Evolutionary conservation across 1,140 invertebrate genomes (phyloP).

Genomic region (Harpegnathos saltator): DNA sequence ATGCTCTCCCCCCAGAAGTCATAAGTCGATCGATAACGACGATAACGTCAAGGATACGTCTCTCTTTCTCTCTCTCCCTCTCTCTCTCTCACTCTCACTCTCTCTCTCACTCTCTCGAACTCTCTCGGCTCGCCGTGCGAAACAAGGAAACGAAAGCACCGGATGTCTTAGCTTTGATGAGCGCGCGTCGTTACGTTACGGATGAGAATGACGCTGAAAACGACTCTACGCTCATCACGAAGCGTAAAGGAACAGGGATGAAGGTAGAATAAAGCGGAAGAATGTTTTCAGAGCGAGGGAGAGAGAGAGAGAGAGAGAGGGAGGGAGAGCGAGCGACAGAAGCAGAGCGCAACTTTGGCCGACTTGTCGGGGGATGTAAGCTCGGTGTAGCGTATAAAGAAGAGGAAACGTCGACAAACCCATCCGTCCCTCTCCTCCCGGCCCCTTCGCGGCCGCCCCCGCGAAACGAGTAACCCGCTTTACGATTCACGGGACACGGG

Average conservation of each 20-base stretch:
- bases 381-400: slow-evolving; percentile 50
- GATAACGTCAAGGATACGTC: no score
- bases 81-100: no score
- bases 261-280: no score
- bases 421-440: no score
- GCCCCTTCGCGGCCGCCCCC: slow-evolving; percentile 20
- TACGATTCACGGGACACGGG: slow-evolving; percentile 63
- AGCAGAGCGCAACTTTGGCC: slow-evolving; percentile 10
- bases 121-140: no score
- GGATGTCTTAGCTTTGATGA: not conserved
- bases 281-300: not conserved
- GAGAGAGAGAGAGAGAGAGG: not conserved
- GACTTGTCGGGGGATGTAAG: slow-evolving; percentile 62
- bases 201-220: not conserved
- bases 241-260: not conserved
- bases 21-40: no score
- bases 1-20: no score
- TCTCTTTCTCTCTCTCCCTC: no score
- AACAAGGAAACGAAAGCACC: not conserved
- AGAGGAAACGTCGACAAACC: slow-evolving; percentile 57
- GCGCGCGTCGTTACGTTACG: not conserved
- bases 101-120: no score
- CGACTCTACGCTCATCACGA: not conserved
- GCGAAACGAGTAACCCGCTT: slow-evolving; percentile 71
- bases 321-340: not conserved